These are phyloP conservation scores for Tetragnatha versicolor DNA, from an alignment of 1,140 invertebrate species.

Conservation along the genomic window DNA sequence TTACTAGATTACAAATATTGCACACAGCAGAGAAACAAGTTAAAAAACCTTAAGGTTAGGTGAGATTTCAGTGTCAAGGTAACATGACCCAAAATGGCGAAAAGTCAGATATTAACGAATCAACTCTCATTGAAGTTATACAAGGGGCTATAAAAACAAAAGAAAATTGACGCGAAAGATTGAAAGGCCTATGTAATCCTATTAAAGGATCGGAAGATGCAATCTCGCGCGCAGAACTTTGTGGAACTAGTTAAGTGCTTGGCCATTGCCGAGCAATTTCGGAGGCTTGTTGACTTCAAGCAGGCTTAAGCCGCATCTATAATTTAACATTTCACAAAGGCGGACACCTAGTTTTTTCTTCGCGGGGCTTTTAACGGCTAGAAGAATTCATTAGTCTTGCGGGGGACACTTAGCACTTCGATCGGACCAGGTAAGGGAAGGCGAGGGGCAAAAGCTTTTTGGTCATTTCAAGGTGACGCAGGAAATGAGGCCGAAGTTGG, in stretches of 20 bases:
- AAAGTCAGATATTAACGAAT: background rate
- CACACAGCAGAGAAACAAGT: no score
- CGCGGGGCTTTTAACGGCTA: conserved; percentile 25
- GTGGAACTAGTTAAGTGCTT: conserved; percentile 15
- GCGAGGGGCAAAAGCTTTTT: conserved; percentile 13
- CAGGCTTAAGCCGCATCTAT: conserved; percentile 1
- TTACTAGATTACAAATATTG: no score
- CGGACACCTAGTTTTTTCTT: conserved; percentile 5
- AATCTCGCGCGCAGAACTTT: conserved; percentile 9
- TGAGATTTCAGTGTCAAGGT: background rate
- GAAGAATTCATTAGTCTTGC: conserved; percentile 20
- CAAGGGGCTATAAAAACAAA: conserved; percentile 16
- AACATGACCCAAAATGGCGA: conserved; percentile 41
- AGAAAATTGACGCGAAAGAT: conserved; percentile 40
- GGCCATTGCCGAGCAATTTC: conserved; percentile 8
- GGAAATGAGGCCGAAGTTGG: background rate
- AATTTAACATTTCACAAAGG: conserved; percentile 34
- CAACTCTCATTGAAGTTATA: background rate
- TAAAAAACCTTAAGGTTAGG: no score
- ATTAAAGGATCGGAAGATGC: conserved; percentile 42
- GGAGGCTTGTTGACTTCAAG: background rate
- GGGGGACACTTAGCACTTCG: background rate
- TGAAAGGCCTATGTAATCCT: conserved; percentile 48
- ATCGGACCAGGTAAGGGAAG: background rate
- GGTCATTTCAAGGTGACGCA: conserved; percentile 13